Base-by-base conservation (phyloP, 2,888 invertebrate genomes). In the Spialia ferax region DNA sequence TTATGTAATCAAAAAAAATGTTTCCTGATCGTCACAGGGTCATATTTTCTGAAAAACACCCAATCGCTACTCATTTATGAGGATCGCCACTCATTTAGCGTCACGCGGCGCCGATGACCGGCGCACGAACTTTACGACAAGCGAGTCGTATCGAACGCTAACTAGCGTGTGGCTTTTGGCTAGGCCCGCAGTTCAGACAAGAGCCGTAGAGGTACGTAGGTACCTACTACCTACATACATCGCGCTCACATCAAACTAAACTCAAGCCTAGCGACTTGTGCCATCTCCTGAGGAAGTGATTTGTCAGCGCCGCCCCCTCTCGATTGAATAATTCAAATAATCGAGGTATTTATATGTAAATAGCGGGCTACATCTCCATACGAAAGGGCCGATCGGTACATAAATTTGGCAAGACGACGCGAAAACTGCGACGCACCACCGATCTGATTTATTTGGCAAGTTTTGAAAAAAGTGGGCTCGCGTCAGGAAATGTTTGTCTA, bases 311-410 rank as follows among this genome's bases (percentile, higher is more conserved):
- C 93, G 91, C 93, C 93, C 93, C 92, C 92, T 92, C 93, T 93
- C 93, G 91, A 93, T 93, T 93, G 93, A 93, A 93, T 93, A 93
- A 93, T 93, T 93, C 93, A 93, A 93, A 93, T 93, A 93, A 93
- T 93, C 92, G 93, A 91, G 91, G 93, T 93, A 93, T 93, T 93
- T 93, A 93, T 93, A 93, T 93, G 93, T 93, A 93, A 93, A 93
- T 93, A 89, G 91, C 89, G 86, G 88, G 83, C 88, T 86, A 88
- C 90, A 93, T 93, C 93, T 92, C 93, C 93, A 93, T 93, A 92
- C 93, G 93, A 93, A 93, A 93, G 93, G 93, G 88, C 91, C 92
- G 91, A 91, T 90, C 90, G 93, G 92, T 91, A 93, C 93, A 93
- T 93, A 93, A 93, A 93, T 93, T 93, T 93, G 91, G 91, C 88